phyloP scores from a whole-genome alignment of 2,888 invertebrate species.

The Scaptomyza caliginosa region DNA sequence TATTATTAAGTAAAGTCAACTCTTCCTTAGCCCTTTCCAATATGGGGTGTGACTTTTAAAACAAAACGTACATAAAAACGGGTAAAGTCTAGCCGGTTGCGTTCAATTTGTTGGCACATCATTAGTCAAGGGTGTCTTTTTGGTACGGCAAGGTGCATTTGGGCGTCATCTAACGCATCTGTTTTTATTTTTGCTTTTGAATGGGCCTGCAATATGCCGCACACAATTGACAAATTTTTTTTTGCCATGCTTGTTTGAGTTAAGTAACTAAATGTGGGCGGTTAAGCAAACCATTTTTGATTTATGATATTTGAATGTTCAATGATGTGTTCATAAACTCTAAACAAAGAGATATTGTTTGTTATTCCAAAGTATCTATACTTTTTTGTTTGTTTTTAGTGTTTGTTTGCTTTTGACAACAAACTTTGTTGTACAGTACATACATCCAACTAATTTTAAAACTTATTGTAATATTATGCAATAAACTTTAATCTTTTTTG shows the following conservation, averaged over 20 bases:
- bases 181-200: conserved; percentile 54
- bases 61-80: conserved; percentile 9
- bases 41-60: not conserved
- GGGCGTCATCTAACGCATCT: conserved; percentile 55
- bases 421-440: not conserved
- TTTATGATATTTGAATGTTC: conserved; percentile 36
- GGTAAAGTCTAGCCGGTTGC: conserved; percentile 66
- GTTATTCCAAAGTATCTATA: no score
- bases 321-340: not conserved
- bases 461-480: not conserved
- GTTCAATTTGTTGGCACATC: conserved; percentile 82
- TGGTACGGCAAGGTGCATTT: conserved; percentile 41
- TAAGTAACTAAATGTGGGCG: conserved; percentile 32
- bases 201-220: conserved; percentile 41
- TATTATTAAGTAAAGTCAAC: conserved; percentile 55
- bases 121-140: conserved; percentile 72
- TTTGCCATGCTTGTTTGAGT: not conserved
- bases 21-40: conserved; percentile 8
- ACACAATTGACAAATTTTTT: conserved; percentile 21
- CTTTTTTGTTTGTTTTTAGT: no score
- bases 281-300: conserved; percentile 35
- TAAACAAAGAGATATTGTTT: no score
- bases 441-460: not conserved
- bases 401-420: not conserved
- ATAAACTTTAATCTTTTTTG: conserved; percentile 9